A percentile compares a stretch with the other conserved stretches of the same genome.
phyloP scores from a whole-genome alignment of 2,113 vertebrate species.

The Thinocorus orbignyianus region DNA sequence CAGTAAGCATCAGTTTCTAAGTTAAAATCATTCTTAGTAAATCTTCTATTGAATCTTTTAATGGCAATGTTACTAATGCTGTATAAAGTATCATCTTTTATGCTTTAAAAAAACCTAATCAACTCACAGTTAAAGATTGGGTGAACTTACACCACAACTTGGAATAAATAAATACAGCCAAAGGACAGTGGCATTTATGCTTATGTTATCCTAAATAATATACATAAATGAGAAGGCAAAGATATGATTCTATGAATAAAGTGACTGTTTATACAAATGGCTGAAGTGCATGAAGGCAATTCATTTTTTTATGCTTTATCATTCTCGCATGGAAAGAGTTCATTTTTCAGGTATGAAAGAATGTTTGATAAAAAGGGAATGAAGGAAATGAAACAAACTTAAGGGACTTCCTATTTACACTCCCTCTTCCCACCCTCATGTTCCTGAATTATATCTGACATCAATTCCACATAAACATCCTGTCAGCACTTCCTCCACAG shows the following conservation, averaged over 20 bases:
- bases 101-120: conserved; percentile 25
- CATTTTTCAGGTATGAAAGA: conserved; percentile 13
- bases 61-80: conserved; percentile 45
- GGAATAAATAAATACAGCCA: conserved; percentile 56
- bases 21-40: conserved; percentile 64
- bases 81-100: conserved; percentile 13
- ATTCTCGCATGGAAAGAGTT: conserved; percentile 18
- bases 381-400: conserved; percentile 38
- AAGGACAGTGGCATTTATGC: conserved; percentile 48
- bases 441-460: conserved; percentile 40
- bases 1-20: conserved; percentile 67
- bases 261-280: conserved; percentile 31
- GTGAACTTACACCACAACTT: conserved; percentile 54
- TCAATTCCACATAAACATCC: conserved; percentile 64
- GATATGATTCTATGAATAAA: background rate
- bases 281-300: background rate
- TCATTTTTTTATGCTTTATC: conserved; percentile 15
- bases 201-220: conserved; percentile 24
- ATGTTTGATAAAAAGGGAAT: conserved; percentile 26
- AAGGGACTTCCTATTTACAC: conserved; percentile 57
- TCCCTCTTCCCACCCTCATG: conserved; percentile 17
- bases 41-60: conserved; percentile 37
- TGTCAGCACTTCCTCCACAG: conserved; percentile 62
- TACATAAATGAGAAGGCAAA: conserved; percentile 56
- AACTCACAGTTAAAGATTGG: conserved; percentile 28